phyloP scores from a whole-genome alignment of 2,888 invertebrate genomes.

The Ormyrus pomaceus region DNA sequence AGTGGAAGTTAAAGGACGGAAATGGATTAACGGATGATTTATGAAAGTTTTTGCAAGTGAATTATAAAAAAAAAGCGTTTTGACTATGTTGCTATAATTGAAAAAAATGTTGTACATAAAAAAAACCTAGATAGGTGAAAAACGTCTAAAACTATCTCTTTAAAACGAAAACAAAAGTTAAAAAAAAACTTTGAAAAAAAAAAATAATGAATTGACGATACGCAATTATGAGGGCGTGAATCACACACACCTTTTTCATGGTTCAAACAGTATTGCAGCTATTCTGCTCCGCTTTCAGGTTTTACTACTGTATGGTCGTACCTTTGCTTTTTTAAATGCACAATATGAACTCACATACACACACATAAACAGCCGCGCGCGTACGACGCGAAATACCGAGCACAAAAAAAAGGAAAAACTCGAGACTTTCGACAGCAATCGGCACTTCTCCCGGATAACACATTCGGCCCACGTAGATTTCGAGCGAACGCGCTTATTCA shows the following conservation, averaged over 20 bases:
- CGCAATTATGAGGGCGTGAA: conserved; percentile 41
- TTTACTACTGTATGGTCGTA: conserved; percentile 59
- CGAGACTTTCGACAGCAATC: conserved; percentile 10
- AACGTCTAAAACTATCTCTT: conserved; percentile 52
- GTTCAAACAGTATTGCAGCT: conserved; percentile 63
- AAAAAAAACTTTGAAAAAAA: conserved; percentile 32
- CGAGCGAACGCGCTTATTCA: conserved; percentile 17
- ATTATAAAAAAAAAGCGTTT: conserved; percentile 45
- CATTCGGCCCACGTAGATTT: conserved; percentile 36
- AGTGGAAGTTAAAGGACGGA: conserved; percentile 32
- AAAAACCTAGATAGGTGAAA: conserved; percentile 46
- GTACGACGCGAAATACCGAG: conserved; percentile 49
- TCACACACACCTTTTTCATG: conserved; percentile 61
- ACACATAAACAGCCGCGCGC: conserved; percentile 22
- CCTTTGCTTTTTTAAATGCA: conserved; percentile 62
- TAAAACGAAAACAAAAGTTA: conserved; percentile 40
- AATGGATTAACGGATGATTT: conserved; percentile 19
- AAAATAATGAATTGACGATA: conserved; percentile 14
- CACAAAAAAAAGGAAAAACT: conserved; percentile 40
- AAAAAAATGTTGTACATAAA: conserved; percentile 54
- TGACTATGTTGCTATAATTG: conserved; percentile 51
- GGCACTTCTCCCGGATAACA: conserved; percentile 33
- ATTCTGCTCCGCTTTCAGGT: conserved; percentile 64
- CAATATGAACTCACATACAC: conserved; percentile 59
- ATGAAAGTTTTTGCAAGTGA: conserved; percentile 43